Conservation (phyloP, 1,140 invertebrate genomes). For the Bradynema listronoti region DNA sequence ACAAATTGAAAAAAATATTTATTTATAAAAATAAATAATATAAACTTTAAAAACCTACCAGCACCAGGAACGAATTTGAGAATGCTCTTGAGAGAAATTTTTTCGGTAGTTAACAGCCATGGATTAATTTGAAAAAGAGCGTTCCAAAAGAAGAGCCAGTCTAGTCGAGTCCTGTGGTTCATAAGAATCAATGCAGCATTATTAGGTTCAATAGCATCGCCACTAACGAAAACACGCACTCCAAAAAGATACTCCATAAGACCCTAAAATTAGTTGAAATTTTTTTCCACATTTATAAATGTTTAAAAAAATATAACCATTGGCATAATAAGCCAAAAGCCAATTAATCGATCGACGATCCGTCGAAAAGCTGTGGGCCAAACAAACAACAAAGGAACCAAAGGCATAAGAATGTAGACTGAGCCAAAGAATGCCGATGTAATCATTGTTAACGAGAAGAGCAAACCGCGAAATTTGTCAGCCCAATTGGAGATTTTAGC, state of each 20-base stretch:
- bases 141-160: conserved; percentile 83
- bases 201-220: conserved; percentile 68
- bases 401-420: conserved; percentile 45
- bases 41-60: conserved; percentile 60
- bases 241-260: conserved; percentile 68
- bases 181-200: conserved; percentile 72
- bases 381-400: conserved; percentile 36
- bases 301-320: conserved; percentile 28
- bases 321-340: conserved; percentile 47
- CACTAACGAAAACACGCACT: conserved; percentile 69
- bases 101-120: conserved; percentile 64
- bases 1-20: conserved; percentile 11
- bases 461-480: conserved; percentile 31
- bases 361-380: conserved; percentile 30
- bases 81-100: conserved; percentile 75
- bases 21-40: conserved; percentile 11
- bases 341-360: conserved; percentile 46
- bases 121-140: conserved; percentile 71
- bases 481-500: no score
- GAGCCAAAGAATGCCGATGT: conserved; percentile 47
- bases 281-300: neutral
- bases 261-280: conserved; percentile 50
- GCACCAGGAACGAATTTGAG: conserved; percentile 72
- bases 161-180: conserved; percentile 78
- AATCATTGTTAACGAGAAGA: conserved; percentile 34